Evolutionary conservation across 2,888 invertebrate species (phyloP).

Genomic region (Rhorus exstirpatorius): DNA sequence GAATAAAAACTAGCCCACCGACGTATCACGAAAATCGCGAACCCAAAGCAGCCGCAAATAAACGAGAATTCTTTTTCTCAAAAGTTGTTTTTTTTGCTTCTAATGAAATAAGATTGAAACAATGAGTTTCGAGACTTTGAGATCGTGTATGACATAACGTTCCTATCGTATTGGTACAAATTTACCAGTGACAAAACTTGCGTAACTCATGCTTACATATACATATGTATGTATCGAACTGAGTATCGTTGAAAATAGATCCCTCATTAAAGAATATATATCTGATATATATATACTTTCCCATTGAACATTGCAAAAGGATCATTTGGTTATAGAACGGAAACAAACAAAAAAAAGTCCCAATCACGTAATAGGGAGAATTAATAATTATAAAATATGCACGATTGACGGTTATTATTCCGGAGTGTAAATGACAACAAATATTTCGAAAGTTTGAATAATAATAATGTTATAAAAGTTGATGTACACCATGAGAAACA

Average conservation of each 20-base stretch:
- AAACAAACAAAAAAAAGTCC: slow-evolving; percentile 26
- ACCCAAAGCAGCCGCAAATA: not conserved
- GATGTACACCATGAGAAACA: too few relatives aligned
- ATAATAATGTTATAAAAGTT: too few relatives aligned
- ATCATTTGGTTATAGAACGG: not conserved
- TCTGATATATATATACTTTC: too few relatives aligned
- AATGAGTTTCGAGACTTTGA: not conserved
- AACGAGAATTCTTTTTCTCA: slow-evolving; percentile 2
- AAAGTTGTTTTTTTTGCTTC: not conserved
- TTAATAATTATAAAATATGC: slow-evolving; percentile 22
- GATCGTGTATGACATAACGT: not conserved
- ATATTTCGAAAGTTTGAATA: too few relatives aligned
- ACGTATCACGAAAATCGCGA: slow-evolving; percentile 55
- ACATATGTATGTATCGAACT: not conserved
- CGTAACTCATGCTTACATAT: not conserved
- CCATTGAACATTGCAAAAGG: too few relatives aligned
- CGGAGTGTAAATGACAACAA: too few relatives aligned
- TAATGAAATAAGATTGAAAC: not conserved
- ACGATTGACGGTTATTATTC: too few relatives aligned
- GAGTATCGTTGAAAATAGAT: slow-evolving; percentile 25
- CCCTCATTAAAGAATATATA: slow-evolving; percentile 34
- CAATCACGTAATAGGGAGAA: not conserved
- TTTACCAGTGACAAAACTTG: slow-evolving; percentile 1
- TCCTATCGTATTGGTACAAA: not conserved
- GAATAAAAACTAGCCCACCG: slow-evolving; percentile 69